These are phyloP conservation scores for Aporrectodea caliginosa DNA, from an alignment of 1,140 invertebrate genomes.

Conservation along the genomic window DNA sequence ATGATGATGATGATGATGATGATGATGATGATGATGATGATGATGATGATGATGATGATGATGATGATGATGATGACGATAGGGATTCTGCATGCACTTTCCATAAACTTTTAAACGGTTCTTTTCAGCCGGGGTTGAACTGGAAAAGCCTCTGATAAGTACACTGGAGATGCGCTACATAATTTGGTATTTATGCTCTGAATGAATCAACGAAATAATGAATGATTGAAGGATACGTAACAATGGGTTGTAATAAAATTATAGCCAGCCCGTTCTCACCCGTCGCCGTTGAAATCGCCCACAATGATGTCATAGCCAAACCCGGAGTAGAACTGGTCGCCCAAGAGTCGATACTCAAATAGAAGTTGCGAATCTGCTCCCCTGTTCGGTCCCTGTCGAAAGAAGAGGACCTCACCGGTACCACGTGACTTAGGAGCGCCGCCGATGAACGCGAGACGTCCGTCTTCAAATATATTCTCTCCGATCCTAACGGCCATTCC, in stretches of 20 bases:
- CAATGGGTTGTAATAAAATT: too few relatives aligned
- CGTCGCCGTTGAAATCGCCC: neutral
- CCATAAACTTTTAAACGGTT: too few relatives aligned
- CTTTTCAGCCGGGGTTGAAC: too few relatives aligned
- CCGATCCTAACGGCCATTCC: neutral
- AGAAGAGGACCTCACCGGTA: neutral
- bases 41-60: slow-evolving; percentile 12
- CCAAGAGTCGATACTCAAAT: neutral
- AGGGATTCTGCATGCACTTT: neutral
- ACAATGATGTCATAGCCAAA: neutral
- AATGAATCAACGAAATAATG: too few relatives aligned
- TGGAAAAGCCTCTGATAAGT: neutral
- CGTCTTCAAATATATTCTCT: neutral
- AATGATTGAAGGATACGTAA: too few relatives aligned
- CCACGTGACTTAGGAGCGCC: neutral
- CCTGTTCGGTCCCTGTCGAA: neutral
- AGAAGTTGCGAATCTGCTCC: too few relatives aligned
- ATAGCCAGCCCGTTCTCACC: too few relatives aligned
- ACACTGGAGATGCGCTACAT: neutral
- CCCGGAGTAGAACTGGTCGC: neutral
- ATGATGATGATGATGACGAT: slow-evolving; percentile 8
- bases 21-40: slow-evolving; percentile 9
- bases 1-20: neutral
- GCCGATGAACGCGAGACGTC: neutral
- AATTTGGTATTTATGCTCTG: neutral